Conservation (phyloP, 2,113 vertebrate genomes). For the Arenaria interpres region DNA sequence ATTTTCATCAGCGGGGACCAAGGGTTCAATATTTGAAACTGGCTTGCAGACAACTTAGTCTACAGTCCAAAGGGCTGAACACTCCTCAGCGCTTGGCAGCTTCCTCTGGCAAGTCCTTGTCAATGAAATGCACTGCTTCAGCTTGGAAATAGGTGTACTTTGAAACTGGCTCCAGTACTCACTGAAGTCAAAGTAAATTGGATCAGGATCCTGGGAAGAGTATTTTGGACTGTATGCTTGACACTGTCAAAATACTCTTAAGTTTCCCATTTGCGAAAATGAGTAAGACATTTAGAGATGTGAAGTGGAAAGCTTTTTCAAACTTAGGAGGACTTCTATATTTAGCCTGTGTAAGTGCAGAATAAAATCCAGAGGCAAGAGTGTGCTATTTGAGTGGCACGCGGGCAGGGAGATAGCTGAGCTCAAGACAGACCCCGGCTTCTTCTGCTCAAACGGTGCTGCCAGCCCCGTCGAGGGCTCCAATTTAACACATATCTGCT, state of each 20-base stretch:
- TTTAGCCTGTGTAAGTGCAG: not conserved
- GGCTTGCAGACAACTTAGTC: not conserved
- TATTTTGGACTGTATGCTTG: not conserved
- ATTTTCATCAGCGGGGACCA: not conserved
- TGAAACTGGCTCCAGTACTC: not conserved
- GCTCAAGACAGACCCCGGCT: not conserved
- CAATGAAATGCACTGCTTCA: not conserved
- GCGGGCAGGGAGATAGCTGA: not conserved
- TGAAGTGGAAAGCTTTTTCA: conserved; percentile 1
- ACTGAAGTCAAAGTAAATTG: not conserved
- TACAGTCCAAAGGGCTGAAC: not conserved
- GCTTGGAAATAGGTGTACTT: not conserved
- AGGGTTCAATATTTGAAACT: not conserved
- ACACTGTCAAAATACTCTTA: not conserved
- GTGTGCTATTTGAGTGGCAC: not conserved
- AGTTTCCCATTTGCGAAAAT: not conserved
- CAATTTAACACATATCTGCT: not conserved
- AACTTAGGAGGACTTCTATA: not conserved
- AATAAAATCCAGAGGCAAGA: not conserved
- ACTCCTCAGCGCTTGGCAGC: not conserved
- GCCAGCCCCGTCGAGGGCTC: not conserved
- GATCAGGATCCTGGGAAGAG: not conserved
- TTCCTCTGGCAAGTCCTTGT: not conserved
- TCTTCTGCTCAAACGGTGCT: not conserved
- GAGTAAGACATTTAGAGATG: not conserved